Percentiles rank a stretch among this genome's conserved stretches.
phyloP scores from a whole-genome alignment of 2,113 vertebrate species.

The Megalops atlanticus region DNA sequence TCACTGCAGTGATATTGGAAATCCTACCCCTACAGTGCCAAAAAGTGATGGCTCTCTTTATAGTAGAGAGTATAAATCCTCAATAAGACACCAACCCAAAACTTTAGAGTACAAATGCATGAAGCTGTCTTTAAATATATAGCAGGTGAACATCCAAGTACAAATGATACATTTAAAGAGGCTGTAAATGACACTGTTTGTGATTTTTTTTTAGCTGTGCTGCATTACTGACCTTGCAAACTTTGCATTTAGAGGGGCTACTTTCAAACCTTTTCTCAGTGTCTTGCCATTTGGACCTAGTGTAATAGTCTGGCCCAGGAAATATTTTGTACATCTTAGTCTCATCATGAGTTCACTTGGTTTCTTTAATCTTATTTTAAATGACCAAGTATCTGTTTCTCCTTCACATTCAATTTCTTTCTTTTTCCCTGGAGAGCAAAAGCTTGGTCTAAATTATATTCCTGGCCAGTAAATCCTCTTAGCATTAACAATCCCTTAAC shows the following conservation, averaged over 20 bases:
- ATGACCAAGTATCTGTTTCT: constrained; percentile 39
- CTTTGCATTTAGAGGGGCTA: not conserved
- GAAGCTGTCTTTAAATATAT: not conserved
- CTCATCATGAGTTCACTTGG: constrained; percentile 31
- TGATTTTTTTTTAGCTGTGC: no score
- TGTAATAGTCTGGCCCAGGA: not conserved
- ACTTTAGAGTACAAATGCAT: not conserved
- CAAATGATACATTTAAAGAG: no score
- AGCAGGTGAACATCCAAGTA: no score
- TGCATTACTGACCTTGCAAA: no score
- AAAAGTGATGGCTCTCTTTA: not conserved
- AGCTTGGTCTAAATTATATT: constrained; percentile 38
- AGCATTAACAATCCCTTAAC: constrained; percentile 49
- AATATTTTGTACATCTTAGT: not conserved
- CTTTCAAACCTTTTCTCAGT: not conserved
- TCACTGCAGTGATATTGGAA: not conserved
- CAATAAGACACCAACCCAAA: not conserved
- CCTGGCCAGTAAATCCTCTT: constrained; percentile 65
- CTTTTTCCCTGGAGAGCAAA: constrained; percentile 47
- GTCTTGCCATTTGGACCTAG: not conserved
- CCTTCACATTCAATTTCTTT: constrained; percentile 37
- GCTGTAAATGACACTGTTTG: not conserved
- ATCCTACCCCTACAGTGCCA: not conserved
- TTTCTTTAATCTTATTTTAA: constrained; percentile 57
- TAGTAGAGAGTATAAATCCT: not conserved